Percentiles rank a stretch among this genome's conserved stretches.
Conservation (phyloP, 2,113 vertebrate genomes). For the Mus musculus region GRCm39 chr7:57327001-57327500, state of each 20-base stretch:
- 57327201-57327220: too few relatives aligned
- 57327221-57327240: too few relatives aligned
- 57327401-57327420: not conserved
- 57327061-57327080: not conserved
- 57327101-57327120: not conserved
- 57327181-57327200: not conserved
- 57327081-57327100: not conserved
- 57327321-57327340: not conserved
- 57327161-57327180: not conserved
- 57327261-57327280: not conserved
- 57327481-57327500: not conserved
- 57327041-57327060: not conserved
- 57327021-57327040: not conserved
- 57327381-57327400: not conserved
- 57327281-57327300: rapidly evolving
- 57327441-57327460: not conserved
- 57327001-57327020: not conserved
- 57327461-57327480: not conserved
- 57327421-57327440: not conserved
- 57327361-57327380: not conserved
- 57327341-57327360: not conserved
- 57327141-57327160: not conserved
- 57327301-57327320: too few relatives aligned
- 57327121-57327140: not conserved
- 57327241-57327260: too few relatives aligned